Evolutionary conservation across 2,888 invertebrate species (phyloP), one percentile per base, ranked within the genome.

Genomic region (Rhagium mordax): DNA sequence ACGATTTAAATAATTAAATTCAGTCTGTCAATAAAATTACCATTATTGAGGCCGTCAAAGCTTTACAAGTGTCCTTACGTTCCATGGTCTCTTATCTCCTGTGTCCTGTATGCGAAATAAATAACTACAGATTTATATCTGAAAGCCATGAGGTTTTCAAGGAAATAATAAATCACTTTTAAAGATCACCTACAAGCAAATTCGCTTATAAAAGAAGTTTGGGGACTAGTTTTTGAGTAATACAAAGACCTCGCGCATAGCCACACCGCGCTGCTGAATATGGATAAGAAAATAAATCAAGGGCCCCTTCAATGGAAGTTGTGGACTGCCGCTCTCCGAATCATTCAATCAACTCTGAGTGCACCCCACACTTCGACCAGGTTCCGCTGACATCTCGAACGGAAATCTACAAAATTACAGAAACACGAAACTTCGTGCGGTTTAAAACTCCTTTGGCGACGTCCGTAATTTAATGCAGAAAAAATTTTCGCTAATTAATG

Each of bases 131-230:
- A 64, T 72, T 68, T 64, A 62, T 68, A 64, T 68, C 68, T 21
- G 24, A 16, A 55, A 68, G 64, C 49, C 51, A 60, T 33, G 66
- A 47, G 80, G 78, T 73, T 79, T 75, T 71, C 76, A 81, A 79
- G 74, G 71, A 74, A 71, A 78, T 81, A 82, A 84, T 84, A 84
- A 84, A 84, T 84, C 83, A 84, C 83, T 82, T 82, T 80, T 79
- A 78, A 77, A 80, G 82, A 84, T 83, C 84, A 83, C 82, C 83
- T 82, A 81, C 81, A 82, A 84, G 82, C 84, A 83, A 83, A 84
- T 82, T 81, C 81, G 81, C 82, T 81, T 84, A 83, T 81, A 82
- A 82, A 80, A 81, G 80, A 82, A 82, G 74, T 79, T 79, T 79
- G 72, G 51, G 24, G 67, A 33, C 51, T 29, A 53, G 41, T 69